Evolutionary conservation across 2,888 invertebrate species (phyloP), one percentile per base, ranked within the genome.

Genomic region (Merodon equestris): DNA sequence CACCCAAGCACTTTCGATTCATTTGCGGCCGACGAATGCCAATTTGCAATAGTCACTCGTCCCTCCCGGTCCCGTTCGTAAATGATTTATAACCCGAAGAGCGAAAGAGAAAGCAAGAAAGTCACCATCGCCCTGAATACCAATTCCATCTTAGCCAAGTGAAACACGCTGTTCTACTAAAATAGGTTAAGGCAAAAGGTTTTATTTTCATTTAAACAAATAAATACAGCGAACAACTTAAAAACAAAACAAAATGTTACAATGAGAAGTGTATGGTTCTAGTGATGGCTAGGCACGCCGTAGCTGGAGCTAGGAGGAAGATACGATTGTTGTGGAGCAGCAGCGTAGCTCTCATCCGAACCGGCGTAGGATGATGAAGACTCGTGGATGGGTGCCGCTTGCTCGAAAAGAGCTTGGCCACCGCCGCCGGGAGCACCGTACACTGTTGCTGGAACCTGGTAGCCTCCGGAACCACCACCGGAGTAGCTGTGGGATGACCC

Each of bases 201-300:
- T 61, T 47, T 15, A 34, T 60, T 60, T 61, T 56, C 42, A 42
- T 66, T 51, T 36, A 38, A 60, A 74, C 18, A 74, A 72, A 73
- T 77, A 77, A 73, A 73, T 77, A 77, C 73, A 77, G 36, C 63
- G 57, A 60, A 61, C 51, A 67, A 61, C 76, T 77, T 77, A 77
- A 58, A 61, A 68, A 54, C 47, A 60, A 79, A 7, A 47, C 27
- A 48, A 70, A 70, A 75, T 63, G 27, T 48, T 71, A 66, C 60
- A 74, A 54, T 64, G 79, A 64, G 18, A 61, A 61, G 74, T 27
- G 27, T n/a, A 27, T 68, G 57, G 54, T 67, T 60, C 44, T 66
- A 79, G 34, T 64, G 79, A 70, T 79, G 79, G 79, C 79, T 74
- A 40, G 77, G 73, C 9, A 48, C 64, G 14, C 73, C 73, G 47